These are phyloP conservation scores for Columba guinea DNA, from an alignment of 2,797 vertebrate species.

Conservation along the genomic window DNA sequence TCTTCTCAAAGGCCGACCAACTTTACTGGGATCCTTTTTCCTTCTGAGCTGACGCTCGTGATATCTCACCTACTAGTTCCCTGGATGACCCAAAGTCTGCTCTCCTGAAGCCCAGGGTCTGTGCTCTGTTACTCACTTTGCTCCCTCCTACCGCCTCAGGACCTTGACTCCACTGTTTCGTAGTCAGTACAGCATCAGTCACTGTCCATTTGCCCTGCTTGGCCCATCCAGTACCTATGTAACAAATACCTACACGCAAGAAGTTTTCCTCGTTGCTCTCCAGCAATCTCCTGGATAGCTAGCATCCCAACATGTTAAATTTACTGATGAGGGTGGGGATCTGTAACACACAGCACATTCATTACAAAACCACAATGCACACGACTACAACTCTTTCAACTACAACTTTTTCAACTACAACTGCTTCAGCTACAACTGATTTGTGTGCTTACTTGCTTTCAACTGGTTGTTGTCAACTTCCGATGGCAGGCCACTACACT, in stretches of 20 bases:
- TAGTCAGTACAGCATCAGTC: neutral
- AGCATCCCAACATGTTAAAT: fast-evolving
- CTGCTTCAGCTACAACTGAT: neutral
- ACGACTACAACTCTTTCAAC: neutral
- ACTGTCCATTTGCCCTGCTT: neutral
- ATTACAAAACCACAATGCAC: slow-evolving; percentile 16
- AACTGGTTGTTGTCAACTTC: too few species aligned
- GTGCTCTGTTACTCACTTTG: neutral
- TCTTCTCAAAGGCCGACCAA: neutral
- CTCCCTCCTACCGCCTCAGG: neutral
- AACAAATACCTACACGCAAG: neutral
- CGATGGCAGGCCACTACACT: too few species aligned
- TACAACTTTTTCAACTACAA: neutral
- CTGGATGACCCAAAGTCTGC: neutral
- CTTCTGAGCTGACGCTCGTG: neutral
- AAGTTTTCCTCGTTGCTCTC: neutral
- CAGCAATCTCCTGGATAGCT: neutral
- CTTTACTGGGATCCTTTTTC: neutral
- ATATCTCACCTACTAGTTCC: neutral
- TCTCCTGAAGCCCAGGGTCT: neutral
- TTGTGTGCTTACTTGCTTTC: neutral
- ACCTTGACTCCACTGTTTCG: neutral
- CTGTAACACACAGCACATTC: neutral
- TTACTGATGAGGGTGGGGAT: neutral
- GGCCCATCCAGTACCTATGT: neutral